Base-by-base conservation (phyloP, 2,797 vertebrate genomes). In the Helarctos malayanus region DNA sequence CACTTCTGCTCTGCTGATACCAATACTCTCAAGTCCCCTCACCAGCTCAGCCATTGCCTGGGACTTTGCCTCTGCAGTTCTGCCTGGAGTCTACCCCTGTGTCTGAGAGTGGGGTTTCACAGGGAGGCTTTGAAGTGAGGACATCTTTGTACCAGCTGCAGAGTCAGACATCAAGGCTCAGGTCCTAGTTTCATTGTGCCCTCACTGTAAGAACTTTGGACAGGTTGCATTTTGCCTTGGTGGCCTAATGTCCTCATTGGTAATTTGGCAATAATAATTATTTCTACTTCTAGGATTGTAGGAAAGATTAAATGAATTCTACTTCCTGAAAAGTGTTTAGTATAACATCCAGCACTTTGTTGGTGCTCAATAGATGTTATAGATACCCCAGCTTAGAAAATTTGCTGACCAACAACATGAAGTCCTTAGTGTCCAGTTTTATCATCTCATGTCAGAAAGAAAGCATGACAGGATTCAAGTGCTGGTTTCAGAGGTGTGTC, bases 401-500 rank as follows among this genome's bases (percentile, higher is more conserved):
- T 23, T 59, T 81, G 4, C 59, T 52, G 38, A 54, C n/a, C 19
- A 47, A 18, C 65, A 85, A 38, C 65, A 65, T 8, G 45, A 10
- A 65, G 18, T 89, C 9, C 19, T 75, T 23, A 79, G 14, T 75
- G n/a, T 5, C 29, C 27, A 45, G 29, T 15, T 76, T 93, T 23
- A 84, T 94, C 73, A 83, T 94, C 15, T 92, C n/a, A 45, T 63
- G 29, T 95, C 49, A 52, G 47, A 97, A 81, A 32, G 49, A 81
- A 75, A 87, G n/a, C 27, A 15, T 49, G 23, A 27, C 18, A 79
- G 75, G 38, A 59, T 73, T 90, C 80, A 82, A 65, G 29, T 56
- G 9, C 41, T 32, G 49, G 27, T 84, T 87, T 75, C 13, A 27
- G 1, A 23, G 21, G n/a, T 12, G 5, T 38, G 27, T 56, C 49